Evolutionary conservation across 2,888 invertebrate species (phyloP), one percentile per base, ranked within the genome.

Genomic region (Lordiphosa fenestrarum): DNA sequence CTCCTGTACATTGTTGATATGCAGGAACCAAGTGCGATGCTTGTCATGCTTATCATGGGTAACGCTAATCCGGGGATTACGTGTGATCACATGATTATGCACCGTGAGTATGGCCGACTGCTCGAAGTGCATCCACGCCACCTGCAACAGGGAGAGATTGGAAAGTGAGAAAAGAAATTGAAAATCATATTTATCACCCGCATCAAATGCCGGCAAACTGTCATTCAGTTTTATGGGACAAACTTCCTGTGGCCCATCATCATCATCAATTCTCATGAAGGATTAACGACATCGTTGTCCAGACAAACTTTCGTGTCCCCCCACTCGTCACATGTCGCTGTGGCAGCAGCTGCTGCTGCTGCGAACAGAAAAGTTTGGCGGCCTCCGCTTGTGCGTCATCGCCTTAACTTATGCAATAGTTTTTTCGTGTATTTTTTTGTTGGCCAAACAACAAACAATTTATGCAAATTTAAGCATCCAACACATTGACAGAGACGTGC

Each of bases 111-210:
- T 97, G 47, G 97, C 96, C 51, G 96, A 96, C 90, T 96, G 96
- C 89, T 97, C 97, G 89, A 95, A 96, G 90, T 97, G 95, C 95
- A 97, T 97, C 97, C 97, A 97, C 82, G 97, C 97, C 69, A 97
- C 96, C 97, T 97, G 91, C 53, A 76, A 67, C 40, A 19, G 9
- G 10, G 21, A 36, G 12, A 60, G 25, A 59, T 49, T 56, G 33
- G 21, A 30, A 30, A 30, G 30, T 30, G 30, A 30, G 10, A 1
- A 21, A 13, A 41, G 41, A 33, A 44, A 44, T 33, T 33, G 44
- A 44, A 15, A 44, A 44, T 33, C 5, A 33, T 33, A 44, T 44
- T 44, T 13, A 44, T 44, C 30, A 44, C 33, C 15, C 41, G 10
- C 60, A 82, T 73, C 59, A 74, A 77, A 71, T 65, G 58, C 53